phyloP scores from a whole-genome alignment of 1,140 invertebrate species.

The Tachypleus tridentatus region DNA sequence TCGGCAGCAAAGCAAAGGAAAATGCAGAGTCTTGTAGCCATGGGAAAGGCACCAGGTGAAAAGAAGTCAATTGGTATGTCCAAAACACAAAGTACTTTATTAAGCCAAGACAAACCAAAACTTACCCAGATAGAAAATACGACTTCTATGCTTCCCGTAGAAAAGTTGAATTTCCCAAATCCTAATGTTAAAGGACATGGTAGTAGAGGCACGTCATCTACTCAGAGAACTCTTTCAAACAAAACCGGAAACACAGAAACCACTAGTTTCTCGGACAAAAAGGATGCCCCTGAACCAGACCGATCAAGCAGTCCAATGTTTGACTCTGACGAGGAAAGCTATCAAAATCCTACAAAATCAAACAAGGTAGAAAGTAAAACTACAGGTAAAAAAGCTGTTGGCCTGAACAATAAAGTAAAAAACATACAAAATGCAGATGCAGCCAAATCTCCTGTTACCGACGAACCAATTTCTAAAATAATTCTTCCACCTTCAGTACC shows the following conservation, averaged over 20 bases:
- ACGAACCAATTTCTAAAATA: background rate
- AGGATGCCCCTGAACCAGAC: slow-evolving; percentile 47
- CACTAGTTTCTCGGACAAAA: slow-evolving; percentile 22
- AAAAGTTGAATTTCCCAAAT: background rate
- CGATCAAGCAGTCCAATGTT: slow-evolving; percentile 87
- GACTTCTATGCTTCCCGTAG: background rate
- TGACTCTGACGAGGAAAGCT: slow-evolving; percentile 73
- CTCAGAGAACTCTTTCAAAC: background rate
- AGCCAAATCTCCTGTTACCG: slow-evolving; percentile 1
- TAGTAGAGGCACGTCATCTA: background rate
- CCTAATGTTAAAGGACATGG: background rate
- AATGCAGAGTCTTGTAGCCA: slow-evolving; percentile 83
- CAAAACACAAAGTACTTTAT: slow-evolving; percentile 16
- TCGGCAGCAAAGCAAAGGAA: slow-evolving; percentile 87
- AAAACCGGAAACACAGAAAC: slow-evolving; percentile 2
- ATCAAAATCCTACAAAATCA: background rate
- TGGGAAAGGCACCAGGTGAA: slow-evolving; percentile 53
- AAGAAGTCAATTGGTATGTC: slow-evolving; percentile 38
- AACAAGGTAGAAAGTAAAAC: slow-evolving; percentile 29
- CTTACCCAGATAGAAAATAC: too few relatives aligned
- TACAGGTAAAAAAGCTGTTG: slow-evolving; percentile 11
- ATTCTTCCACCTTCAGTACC: background rate
- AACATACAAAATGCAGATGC: background rate
- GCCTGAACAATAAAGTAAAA: background rate
- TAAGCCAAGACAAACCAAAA: slow-evolving; percentile 4